Evolutionary conservation across 2,113 vertebrate genomes (phyloP).

Genomic region (Carassius auratus): DNA sequence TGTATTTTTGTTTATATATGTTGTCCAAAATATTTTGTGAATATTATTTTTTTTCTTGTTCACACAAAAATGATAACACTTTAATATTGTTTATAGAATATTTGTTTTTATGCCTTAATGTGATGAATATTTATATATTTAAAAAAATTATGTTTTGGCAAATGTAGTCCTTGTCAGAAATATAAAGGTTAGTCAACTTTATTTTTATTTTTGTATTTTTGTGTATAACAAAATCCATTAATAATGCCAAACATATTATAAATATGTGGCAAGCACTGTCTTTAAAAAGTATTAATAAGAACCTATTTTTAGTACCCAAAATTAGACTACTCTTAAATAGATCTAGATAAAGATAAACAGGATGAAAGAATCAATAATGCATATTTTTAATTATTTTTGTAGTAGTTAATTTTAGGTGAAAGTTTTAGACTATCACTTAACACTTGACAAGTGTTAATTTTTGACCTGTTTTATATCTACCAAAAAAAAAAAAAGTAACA

Average conservation of each 20-base stretch:
- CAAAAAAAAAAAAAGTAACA: background rate
- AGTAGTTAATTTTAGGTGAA: background rate
- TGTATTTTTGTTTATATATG: no score
- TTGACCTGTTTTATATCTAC: background rate
- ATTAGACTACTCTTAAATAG: background rate
- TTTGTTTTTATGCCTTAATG: background rate
- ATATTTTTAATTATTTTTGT: no score
- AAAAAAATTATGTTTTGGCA: no score
- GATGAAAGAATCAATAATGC: background rate
- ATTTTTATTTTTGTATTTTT: background rate
- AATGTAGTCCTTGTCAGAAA: background rate
- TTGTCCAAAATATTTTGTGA: background rate
- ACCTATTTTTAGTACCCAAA: background rate
- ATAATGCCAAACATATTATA: background rate
- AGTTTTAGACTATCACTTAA: background rate
- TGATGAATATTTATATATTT: no score
- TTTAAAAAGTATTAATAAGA: background rate
- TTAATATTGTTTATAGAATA: background rate
- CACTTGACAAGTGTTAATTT: background rate
- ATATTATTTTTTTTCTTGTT: background rate
- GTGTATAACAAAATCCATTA: background rate
- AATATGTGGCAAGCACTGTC: background rate
- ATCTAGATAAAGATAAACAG: background rate
- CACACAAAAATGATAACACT: background rate
- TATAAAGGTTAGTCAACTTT: background rate